These are phyloP conservation scores for Cyprinodon diabolis DNA, from an alignment of 2,797 vertebrate species.

Conservation along the genomic window DNA sequence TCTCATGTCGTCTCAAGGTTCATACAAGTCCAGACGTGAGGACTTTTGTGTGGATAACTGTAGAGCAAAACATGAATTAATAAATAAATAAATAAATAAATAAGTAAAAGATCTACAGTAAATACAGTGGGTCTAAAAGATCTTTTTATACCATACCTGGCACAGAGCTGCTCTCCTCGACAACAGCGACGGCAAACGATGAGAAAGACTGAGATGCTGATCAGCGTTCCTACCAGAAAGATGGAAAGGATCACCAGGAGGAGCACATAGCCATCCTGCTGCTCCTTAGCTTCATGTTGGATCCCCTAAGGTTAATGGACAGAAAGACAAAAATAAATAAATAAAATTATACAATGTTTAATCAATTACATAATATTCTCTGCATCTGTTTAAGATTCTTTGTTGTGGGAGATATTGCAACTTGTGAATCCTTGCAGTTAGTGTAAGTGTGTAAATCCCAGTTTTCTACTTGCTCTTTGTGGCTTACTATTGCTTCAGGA, in stretches of 20 bases:
- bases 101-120: background rate
- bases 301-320: conserved; percentile 58
- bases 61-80: background rate
- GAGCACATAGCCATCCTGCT: conserved; percentile 88
- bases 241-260: conserved; percentile 90
- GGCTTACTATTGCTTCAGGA: background rate
- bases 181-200: conserved; percentile 87
- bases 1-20: conserved; percentile 3
- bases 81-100: background rate
- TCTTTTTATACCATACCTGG: conserved; percentile 80
- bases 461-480: background rate
- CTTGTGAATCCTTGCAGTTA: background rate
- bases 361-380: background rate
- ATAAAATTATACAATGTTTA: background rate
- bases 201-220: conserved; percentile 87
- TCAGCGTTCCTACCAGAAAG: conserved; percentile 88
- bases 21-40: background rate
- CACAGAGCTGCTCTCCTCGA: conserved; percentile 81
- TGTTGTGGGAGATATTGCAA: background rate
- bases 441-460: background rate
- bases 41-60: background rate
- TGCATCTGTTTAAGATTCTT: background rate
- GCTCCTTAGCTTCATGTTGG: conserved; percentile 66
- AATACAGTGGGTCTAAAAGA: background rate
- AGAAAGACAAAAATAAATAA: conserved; percentile 2